These are phyloP conservation scores for Gasteruption jaculator DNA, from an alignment of 2,888 invertebrate genomes.

Conservation along the genomic window DNA sequence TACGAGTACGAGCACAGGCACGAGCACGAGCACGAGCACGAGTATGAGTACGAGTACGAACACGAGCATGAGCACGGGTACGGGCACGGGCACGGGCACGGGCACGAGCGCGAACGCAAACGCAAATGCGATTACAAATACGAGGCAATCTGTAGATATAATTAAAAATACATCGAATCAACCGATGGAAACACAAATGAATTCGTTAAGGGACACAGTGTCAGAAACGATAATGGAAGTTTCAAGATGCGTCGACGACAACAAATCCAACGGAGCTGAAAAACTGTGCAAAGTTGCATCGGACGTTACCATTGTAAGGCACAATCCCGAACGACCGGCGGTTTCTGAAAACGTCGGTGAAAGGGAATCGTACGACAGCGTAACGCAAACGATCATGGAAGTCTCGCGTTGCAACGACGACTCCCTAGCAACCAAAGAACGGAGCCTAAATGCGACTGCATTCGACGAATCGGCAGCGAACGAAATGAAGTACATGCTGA, in stretches of 20 bases:
- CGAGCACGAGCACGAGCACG: too few relatives aligned
- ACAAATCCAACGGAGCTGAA: constrained; percentile 23
- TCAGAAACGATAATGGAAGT: constrained; percentile 46
- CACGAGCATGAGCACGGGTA: too few relatives aligned
- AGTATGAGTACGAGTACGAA: too few relatives aligned
- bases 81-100: constrained; percentile 17
- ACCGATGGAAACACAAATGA: too few relatives aligned
- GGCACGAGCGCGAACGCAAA: constrained; percentile 25
- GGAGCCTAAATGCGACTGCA: constrained; percentile 9
- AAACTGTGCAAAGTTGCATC: constrained; percentile 8
- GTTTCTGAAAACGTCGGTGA: constrained; percentile 21
- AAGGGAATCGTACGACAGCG: constrained; percentile 32
- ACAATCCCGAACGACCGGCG: too few relatives aligned
- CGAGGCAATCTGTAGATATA: too few relatives aligned
- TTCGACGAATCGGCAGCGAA: constrained; percentile 21
- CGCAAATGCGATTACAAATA: too few relatives aligned
- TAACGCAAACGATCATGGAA: constrained; percentile 41
- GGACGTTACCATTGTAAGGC: too few relatives aligned
- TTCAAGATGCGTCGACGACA: constrained; percentile 34
- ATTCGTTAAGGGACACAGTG: constrained; percentile 34
- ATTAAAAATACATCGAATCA: too few relatives aligned
- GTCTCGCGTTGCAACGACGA: constrained; percentile 29
- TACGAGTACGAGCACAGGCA: too few relatives aligned
- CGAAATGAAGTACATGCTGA: constrained; percentile 21
- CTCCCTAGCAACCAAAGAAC: not conserved